Evolutionary conservation across 1,140 invertebrate species (phyloP).

Genomic region (Euschistus heros): DNA sequence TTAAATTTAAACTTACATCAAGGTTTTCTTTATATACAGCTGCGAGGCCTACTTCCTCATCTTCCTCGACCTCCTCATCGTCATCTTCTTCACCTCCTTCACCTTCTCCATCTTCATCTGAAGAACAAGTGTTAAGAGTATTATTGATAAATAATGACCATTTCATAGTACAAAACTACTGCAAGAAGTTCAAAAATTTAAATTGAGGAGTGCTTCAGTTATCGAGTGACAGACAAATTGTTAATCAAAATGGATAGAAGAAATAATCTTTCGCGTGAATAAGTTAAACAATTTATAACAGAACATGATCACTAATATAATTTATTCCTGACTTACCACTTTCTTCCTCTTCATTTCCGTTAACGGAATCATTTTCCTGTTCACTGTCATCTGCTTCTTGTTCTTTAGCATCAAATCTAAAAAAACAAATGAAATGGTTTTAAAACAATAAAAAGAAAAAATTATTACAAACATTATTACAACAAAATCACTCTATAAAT

Average conservation of each 20-base stretch:
- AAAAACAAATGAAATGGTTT: neutral
- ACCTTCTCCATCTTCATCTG: slow-evolving; percentile 30
- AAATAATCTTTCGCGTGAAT: too few species aligned
- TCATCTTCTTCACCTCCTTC: slow-evolving; percentile 46
- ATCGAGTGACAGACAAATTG: too few species aligned
- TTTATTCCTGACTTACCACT: slow-evolving; percentile 11
- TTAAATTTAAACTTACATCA: slow-evolving; percentile 39
- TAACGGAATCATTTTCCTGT: slow-evolving; percentile 57
- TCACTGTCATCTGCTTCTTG: slow-evolving; percentile 58
- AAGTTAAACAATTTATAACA: neutral
- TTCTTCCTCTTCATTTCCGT: slow-evolving; percentile 50
- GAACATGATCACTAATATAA: neutral
- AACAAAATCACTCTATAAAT: slow-evolving; percentile 13
- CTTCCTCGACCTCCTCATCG: slow-evolving; percentile 52
- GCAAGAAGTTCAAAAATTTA: too few species aligned
- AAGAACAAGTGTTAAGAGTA: neutral
- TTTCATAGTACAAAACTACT: too few species aligned
- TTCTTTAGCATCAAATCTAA: slow-evolving; percentile 52
- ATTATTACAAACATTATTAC: too few species aligned
- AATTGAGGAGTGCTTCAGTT: too few species aligned
- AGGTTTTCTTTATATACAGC: slow-evolving; percentile 62
- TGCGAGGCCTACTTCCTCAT: slow-evolving; percentile 53
- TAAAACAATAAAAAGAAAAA: slow-evolving; percentile 20
- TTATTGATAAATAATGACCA: too few species aligned
- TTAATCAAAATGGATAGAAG: too few species aligned